Conservation (phyloP, 2,797 vertebrate genomes). For the Eptatretus atami region DNA sequence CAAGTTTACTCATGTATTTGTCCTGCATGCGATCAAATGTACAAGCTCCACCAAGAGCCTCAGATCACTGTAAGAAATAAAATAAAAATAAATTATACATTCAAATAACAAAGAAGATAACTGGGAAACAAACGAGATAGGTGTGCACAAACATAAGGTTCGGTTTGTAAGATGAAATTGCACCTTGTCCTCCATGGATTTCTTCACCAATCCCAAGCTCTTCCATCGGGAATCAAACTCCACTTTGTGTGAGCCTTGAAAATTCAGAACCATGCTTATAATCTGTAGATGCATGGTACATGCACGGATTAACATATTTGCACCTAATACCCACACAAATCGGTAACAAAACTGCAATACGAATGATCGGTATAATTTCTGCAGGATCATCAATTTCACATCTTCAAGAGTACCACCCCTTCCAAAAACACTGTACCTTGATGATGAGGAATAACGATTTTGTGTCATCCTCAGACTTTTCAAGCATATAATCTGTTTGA, state of each 20-base stretch:
- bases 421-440: conserved; percentile 25
- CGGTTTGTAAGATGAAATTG: conserved; percentile 10
- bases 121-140: conserved; percentile 6
- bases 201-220: conserved; percentile 87
- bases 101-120: conserved; percentile 1
- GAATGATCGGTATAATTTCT: neutral
- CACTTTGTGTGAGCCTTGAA: conserved; percentile 82
- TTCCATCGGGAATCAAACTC: conserved; percentile 95
- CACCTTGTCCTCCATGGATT: conserved; percentile 92
- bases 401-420: conserved; percentile 7
- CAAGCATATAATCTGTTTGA: conserved; percentile 40
- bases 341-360: too few relatives aligned
- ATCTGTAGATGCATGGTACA: conserved; percentile 24
- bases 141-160: conserved; percentile 10
- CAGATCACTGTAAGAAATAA: neutral
- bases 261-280: conserved; percentile 62
- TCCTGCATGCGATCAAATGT: too few relatives aligned
- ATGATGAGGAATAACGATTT: conserved; percentile 95
- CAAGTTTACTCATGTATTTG: too few relatives aligned
- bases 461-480: conserved; percentile 77
- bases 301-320: too few relatives aligned
- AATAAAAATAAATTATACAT: neutral
- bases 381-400: conserved; percentile 8
- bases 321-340: too few relatives aligned
- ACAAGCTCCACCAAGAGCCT: too few relatives aligned